Conservation (phyloP, 2,888 invertebrate genomes). For the Dynastes hyllus region DNA sequence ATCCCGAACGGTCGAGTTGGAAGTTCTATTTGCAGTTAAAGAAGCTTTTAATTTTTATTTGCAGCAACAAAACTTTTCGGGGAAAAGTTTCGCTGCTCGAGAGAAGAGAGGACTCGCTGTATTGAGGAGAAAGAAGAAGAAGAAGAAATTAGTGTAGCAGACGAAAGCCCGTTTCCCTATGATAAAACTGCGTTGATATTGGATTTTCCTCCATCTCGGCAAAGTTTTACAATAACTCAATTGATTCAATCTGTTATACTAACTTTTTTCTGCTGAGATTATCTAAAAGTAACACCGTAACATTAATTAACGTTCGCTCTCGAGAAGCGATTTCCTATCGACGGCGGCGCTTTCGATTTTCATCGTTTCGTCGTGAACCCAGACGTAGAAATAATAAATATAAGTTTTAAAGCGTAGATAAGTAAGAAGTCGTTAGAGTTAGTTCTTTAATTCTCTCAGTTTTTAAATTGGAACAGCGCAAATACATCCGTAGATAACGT, state of each 20-base stretch:
- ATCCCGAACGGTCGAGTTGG: conserved; percentile 21
- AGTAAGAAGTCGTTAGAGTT: background rate
- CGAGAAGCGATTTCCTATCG: conserved; percentile 20
- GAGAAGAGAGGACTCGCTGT: background rate
- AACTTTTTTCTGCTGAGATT: conserved; percentile 33
- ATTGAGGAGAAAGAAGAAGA: background rate
- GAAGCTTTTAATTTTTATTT: conserved; percentile 41
- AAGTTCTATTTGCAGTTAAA: conserved; percentile 32
- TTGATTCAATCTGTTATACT: conserved; percentile 46
- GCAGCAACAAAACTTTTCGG: conserved; percentile 36
- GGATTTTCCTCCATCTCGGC: conserved; percentile 26
- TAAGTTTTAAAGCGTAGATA: conserved; percentile 12
- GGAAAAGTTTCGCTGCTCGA: conserved; percentile 6
- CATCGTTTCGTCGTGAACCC: background rate
- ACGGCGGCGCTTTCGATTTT: conserved; percentile 6
- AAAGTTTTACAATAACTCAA: conserved; percentile 46
- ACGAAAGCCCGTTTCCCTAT: conserved; percentile 15
- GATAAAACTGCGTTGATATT: conserved; percentile 44
- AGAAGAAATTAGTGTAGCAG: conserved; percentile 29
- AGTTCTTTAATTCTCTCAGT: conserved; percentile 2
- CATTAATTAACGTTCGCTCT: conserved; percentile 35
- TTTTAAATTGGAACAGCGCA: background rate
- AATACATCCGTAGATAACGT: background rate
- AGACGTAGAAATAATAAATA: conserved; percentile 21
- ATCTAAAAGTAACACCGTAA: conserved; percentile 39